phyloP scores from a whole-genome alignment of 2,113 vertebrate species.

The Pollimyrus isidori region DNA sequence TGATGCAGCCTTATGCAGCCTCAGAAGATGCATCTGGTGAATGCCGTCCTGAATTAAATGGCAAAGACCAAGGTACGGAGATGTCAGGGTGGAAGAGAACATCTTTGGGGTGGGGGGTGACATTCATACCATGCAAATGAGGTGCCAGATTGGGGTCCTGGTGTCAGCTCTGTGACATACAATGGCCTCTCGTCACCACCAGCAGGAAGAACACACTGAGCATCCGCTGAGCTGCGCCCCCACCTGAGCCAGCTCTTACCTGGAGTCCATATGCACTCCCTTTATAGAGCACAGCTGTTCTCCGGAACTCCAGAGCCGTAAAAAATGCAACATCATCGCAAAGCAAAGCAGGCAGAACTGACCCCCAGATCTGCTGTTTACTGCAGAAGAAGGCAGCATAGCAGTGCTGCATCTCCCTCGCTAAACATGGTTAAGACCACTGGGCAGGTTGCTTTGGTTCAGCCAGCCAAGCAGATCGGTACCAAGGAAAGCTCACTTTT shows the following conservation, averaged over 20 bases:
- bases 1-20: constrained; percentile 16
- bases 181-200: neutral
- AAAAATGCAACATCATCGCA: neutral
- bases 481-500: too few relatives aligned
- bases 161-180: neutral
- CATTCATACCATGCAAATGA: constrained; percentile 61
- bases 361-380: neutral
- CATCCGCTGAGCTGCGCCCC: neutral
- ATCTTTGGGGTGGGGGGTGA: constrained; percentile 39
- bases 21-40: neutral
- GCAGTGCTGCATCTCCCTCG: neutral
- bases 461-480: too few relatives aligned
- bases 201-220: neutral
- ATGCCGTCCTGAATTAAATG: constrained; percentile 57
- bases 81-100: constrained; percentile 32
- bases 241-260: neutral
- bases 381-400: neutral
- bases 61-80: constrained; percentile 50
- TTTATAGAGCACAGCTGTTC: neutral
- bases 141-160: constrained; percentile 35
- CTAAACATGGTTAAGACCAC: neutral
- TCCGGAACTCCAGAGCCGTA: neutral
- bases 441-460: neutral
- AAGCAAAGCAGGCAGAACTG: neutral
- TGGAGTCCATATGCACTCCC: neutral